Evolutionary conservation across 2,888 invertebrate species (phyloP).

Genomic region (Parnassius glacialis): DNA sequence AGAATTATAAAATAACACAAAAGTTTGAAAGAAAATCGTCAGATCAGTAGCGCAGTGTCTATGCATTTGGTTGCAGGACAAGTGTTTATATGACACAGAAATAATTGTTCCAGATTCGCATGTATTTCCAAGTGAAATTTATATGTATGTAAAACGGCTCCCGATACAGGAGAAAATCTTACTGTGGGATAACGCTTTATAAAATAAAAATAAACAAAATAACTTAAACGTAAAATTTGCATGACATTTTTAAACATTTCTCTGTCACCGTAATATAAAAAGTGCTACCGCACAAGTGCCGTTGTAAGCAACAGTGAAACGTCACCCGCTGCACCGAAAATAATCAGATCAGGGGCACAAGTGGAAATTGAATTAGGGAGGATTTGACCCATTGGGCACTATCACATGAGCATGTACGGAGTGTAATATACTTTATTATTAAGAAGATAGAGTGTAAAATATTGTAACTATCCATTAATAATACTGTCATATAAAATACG

Average conservation of each 20-base stretch:
- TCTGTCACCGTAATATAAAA: conserved; percentile 7
- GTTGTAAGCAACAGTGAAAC: conserved; percentile 44
- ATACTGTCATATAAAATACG: conserved; percentile 24
- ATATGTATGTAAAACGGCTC: no score
- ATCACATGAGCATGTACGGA: conserved; percentile 21
- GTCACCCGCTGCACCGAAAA: conserved; percentile 58
- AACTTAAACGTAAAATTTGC: no score
- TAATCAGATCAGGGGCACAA: conserved; percentile 73
- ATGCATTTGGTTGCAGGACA: no score
- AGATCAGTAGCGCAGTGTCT: no score
- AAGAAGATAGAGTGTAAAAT: conserved; percentile 20
- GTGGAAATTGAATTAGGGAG: conserved; percentile 74
- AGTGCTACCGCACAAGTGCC: conserved; percentile 33
- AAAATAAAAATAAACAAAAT: no score
- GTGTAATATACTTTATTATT: conserved; percentile 20
- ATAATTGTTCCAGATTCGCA: no score
- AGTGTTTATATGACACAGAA: no score
- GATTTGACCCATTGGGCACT: conserved; percentile 62
- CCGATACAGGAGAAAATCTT: no score
- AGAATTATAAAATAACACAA: no score
- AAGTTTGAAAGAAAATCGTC: no score
- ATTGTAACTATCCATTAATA: background rate
- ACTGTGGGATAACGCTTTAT: no score
- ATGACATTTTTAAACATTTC: background rate
- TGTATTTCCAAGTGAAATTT: no score